Conservation (phyloP, 2,888 invertebrate species). For the Cryptocheilus praepositus region DNA sequence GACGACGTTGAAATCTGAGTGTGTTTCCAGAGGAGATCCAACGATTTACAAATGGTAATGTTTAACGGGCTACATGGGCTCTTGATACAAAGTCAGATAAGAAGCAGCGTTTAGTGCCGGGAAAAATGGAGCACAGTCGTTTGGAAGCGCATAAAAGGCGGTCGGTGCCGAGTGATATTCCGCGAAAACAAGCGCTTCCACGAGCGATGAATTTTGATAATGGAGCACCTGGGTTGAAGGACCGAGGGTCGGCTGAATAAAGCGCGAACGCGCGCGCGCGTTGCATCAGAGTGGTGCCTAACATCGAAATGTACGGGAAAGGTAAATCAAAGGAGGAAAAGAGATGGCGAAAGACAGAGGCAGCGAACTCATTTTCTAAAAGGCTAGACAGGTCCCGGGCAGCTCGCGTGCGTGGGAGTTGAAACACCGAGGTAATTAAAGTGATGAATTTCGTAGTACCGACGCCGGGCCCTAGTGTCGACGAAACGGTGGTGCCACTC, state of each 20-base stretch:
- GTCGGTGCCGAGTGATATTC: too few relatives aligned
- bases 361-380: conserved; percentile 22
- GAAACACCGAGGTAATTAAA: conserved; percentile 19
- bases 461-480: background rate
- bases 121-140: background rate
- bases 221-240: conserved; percentile 3
- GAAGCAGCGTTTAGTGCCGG: background rate
- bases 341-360: conserved; percentile 5
- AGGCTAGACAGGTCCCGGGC: conserved; percentile 1
- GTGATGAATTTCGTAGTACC: conserved; percentile 22
- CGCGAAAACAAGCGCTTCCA: too few relatives aligned
- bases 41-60: background rate
- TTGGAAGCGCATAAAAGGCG: too few relatives aligned
- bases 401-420: conserved; percentile 16
- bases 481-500: conserved; percentile 1
- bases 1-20: conserved; percentile 3
- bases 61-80: too few relatives aligned
- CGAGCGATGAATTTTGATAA: conserved; percentile 1
- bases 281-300: background rate
- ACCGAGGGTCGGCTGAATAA: too few relatives aligned
- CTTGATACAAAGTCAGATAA: background rate
- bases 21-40: conserved; percentile 10
- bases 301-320: background rate
- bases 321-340: conserved; percentile 4
- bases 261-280: background rate